A percentile compares a stretch with the other conserved stretches of the same genome.
These are phyloP conservation scores for Grantiella picta DNA, from an alignment of 2,113 vertebrate species.

Conservation along the genomic window DNA sequence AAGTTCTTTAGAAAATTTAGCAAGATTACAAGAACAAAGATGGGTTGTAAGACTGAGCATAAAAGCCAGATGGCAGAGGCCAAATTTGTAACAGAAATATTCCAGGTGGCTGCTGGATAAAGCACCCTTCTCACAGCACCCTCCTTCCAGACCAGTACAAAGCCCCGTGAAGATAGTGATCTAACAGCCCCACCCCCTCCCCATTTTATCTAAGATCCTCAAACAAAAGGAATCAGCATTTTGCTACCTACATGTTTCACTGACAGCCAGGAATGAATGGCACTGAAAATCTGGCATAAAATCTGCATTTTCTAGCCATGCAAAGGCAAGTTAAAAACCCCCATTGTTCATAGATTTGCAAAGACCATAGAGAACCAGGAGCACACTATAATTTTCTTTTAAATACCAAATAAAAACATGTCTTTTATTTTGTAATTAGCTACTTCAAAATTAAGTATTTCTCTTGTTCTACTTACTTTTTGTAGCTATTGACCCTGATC, in stretches of 20 bases:
- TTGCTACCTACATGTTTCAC: not conserved
- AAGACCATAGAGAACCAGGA: not conserved
- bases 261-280: not conserved
- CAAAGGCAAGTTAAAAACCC: not conserved
- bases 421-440: not conserved
- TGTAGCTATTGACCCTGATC: conserved; percentile 24
- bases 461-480: not conserved
- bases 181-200: not conserved
- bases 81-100: not conserved
- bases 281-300: not conserved
- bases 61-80: not conserved
- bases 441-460: not conserved
- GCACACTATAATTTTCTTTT: not conserved
- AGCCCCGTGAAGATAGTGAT: not conserved
- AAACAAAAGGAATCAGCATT: not conserved
- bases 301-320: not conserved
- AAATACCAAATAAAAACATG: not conserved
- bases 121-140: not conserved
- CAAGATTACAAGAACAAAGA: not conserved
- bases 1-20: not conserved
- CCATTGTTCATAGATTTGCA: not conserved
- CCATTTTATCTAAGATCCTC: not conserved
- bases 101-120: not conserved
- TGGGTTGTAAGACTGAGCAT: not conserved
- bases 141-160: not conserved